Evolutionary conservation across 2,797 vertebrate species (phyloP), one percentile per base, ranked within the genome.

Genomic region (Clarias laeviceps): DNA sequence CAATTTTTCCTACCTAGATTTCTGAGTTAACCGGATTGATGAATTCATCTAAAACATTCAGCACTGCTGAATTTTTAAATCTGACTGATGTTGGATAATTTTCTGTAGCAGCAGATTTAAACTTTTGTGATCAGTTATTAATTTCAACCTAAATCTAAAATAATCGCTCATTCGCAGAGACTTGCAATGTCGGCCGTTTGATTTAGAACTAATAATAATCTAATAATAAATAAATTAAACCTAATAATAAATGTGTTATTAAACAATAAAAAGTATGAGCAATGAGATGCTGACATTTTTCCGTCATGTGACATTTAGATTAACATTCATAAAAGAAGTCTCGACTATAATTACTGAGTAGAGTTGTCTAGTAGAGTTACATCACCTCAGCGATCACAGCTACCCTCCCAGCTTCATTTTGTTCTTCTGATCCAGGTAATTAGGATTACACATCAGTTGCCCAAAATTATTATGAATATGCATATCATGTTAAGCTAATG

Each of bases 401-500:
- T 14, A 65, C n/a, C 62, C 9, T 65, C 62, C n/a, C n/a, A 11
- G n/a, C n/a, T 27, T 65, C 62, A 65, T 11, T 27, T 65, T 65
- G 24, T 27, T 8, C 9, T 65, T 27, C n/a, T 27, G 22, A n/a
- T 9, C 62, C 9, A 65, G 62, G 62, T n/a, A 14, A 65, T 27
- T 9, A 65, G 3, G 24, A n/a, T n/a, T 4, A 24, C 62, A 12
- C n/a, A n/a, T 29, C 8, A 27, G n/a, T 29, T n/a, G 11, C 62
- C 62, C 62, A 14, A 27, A 24, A 27, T 27, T 65, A 65, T 65
- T 27, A 27, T 65, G 11, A 0, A 11, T n/a, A 65, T 4, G 9
- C 62, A 65, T 27, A 65, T 27, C 24, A n/a, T 8, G 24, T 65
- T 11, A 65, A 12, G 62, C 62, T 90, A 89, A 90, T 70, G 61